Evolutionary conservation across 2,888 invertebrate genomes (phyloP).

Genomic region (Harpalus rufipes): DNA sequence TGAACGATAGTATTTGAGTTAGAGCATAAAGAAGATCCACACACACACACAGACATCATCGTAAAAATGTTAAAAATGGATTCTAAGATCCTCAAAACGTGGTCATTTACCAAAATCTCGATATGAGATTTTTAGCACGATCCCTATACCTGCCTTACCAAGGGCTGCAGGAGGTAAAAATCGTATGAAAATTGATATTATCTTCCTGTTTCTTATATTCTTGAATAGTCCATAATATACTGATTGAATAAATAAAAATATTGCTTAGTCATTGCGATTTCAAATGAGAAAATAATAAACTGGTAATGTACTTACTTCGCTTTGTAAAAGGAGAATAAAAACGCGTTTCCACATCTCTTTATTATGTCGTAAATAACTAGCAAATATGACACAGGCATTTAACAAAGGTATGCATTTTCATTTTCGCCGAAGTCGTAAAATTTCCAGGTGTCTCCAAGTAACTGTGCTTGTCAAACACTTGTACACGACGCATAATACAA

Average conservation of each 20-base stretch:
- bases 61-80: too few relatives aligned
- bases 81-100: too few relatives aligned
- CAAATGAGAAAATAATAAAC: neutral
- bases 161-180: too few relatives aligned
- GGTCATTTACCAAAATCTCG: too few relatives aligned
- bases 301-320: neutral
- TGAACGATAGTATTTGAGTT: too few relatives aligned
- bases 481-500: neutral
- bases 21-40: too few relatives aligned
- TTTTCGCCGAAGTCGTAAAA: slow-evolving; percentile 45
- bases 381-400: slow-evolving; percentile 1
- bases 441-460: slow-evolving; percentile 15
- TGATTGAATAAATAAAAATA: neutral
- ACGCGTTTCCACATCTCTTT: neutral
- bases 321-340: neutral
- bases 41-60: too few relatives aligned
- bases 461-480: slow-evolving; percentile 36
- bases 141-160: too few relatives aligned
- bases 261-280: neutral
- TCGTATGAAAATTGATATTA: neutral
- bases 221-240: too few relatives aligned
- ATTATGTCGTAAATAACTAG: slow-evolving; percentile 4
- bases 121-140: too few relatives aligned
- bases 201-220: neutral
- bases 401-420: slow-evolving; percentile 40